phyloP scores from a whole-genome alignment of 1,140 invertebrate species.

The Drosophila trapezifrons region DNA sequence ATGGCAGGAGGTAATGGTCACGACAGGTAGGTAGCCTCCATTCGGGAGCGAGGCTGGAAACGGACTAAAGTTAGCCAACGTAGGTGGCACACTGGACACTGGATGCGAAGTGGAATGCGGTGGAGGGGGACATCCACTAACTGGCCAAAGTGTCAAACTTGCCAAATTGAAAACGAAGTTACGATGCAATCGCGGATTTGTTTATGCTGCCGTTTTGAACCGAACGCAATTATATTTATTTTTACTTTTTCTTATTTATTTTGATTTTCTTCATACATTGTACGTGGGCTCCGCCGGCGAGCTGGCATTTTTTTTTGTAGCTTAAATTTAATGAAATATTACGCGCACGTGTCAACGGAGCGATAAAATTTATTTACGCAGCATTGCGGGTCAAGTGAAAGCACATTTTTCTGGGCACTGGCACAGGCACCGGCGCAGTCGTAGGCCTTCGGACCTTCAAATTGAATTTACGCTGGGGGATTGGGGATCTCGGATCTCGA shows the following conservation, averaged over 20 bases:
- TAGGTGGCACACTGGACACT: conserved; percentile 61
- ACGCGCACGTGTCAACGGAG: conserved; percentile 80
- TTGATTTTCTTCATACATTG: conserved; percentile 5
- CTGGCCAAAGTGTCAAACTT: conserved; percentile 74
- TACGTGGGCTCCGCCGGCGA: conserved; percentile 7
- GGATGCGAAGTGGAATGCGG: conserved; percentile 28
- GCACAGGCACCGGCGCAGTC: conserved; percentile 1
- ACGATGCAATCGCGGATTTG: conserved; percentile 72
- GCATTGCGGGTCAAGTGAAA: conserved; percentile 83
- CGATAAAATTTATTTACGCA: conserved; percentile 82
- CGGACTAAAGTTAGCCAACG: conserved; percentile 44
- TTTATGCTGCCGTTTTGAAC: conserved; percentile 68
- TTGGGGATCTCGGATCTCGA: conserved; percentile 45
- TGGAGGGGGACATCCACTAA: conserved; percentile 49
- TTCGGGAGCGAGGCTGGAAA: conserved; percentile 4
- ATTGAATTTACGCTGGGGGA: conserved; percentile 75
- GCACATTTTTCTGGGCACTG: conserved; percentile 59
- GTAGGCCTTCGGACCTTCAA: conserved; percentile 63
- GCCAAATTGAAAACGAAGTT: conserved; percentile 80
- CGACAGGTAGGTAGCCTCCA: conserved; percentile 55
- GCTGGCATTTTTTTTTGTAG: conserved; percentile 24
- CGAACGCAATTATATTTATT: conserved; percentile 50
- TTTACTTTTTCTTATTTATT: conserved; percentile 15
- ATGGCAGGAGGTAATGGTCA: conserved; percentile 58
- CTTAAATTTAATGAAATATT: conserved; percentile 76